Percentiles rank a stretch among this genome's conserved stretches.
These are phyloP conservation scores for Eugnorisma glareosa DNA, from an alignment of 2,888 invertebrate genomes.

Conservation along the genomic window DNA sequence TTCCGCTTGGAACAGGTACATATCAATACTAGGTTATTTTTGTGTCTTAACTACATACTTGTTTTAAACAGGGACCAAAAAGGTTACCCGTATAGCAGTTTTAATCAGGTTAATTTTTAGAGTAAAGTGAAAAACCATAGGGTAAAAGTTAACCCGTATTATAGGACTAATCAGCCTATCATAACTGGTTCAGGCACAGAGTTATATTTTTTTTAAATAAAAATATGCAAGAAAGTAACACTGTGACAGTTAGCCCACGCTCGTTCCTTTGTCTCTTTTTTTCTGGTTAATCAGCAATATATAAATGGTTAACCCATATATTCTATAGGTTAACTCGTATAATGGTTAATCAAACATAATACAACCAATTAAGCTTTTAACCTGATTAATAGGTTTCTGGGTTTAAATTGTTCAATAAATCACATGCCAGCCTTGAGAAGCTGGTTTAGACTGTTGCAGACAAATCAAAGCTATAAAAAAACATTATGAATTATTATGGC, in stretches of 20 bases:
- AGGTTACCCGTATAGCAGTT: background rate
- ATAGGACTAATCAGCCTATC: background rate
- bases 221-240: background rate
- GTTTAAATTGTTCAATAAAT: background rate
- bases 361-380: background rate
- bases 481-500: background rate
- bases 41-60: too few relatives aligned
- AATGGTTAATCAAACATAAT: background rate
- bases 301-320: background rate
- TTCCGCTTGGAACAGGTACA: constrained; percentile 96
- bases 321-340: background rate
- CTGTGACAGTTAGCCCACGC: background rate
- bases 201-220: background rate
- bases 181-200: background rate
- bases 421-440: background rate
- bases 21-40: background rate
- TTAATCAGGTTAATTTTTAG: background rate
- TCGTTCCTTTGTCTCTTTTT: background rate
- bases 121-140: background rate
- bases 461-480: constrained; percentile 1
- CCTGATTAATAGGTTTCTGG: background rate
- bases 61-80: background rate
- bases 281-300: background rate
- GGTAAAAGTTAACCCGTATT: background rate
- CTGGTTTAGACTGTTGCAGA: background rate